Conservation (phyloP, 2,113 vertebrate genomes). For the Epinephelus fuscoguttatus region DNA sequence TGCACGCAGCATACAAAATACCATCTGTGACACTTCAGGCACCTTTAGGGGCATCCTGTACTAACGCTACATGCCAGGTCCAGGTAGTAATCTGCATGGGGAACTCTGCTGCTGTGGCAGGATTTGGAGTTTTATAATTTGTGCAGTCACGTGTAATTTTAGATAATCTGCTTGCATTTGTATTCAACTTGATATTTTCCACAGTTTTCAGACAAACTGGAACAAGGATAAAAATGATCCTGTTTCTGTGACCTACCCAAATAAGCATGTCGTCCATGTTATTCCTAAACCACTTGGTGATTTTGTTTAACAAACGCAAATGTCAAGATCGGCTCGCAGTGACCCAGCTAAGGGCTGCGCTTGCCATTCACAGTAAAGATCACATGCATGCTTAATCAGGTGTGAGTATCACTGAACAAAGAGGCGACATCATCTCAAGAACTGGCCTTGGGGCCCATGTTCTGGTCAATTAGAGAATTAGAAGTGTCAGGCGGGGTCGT, state of each 20-base stretch:
- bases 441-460: slow-evolving; percentile 53
- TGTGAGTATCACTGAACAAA: slow-evolving; percentile 62
- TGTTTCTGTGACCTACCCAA: neutral
- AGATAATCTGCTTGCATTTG: slow-evolving; percentile 5
- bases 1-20: slow-evolving; percentile 56
- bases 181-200: neutral
- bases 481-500: slow-evolving; percentile 50
- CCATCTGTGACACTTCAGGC: slow-evolving; percentile 22
- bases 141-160: neutral
- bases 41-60: slow-evolving; percentile 22
- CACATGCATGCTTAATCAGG: slow-evolving; percentile 69
- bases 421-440: slow-evolving; percentile 59
- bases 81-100: slow-evolving; percentile 13
- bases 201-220: slow-evolving; percentile 11
- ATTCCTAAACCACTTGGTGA: slow-evolving; percentile 34
- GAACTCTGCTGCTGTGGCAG: neutral
- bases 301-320: slow-evolving; percentile 65
- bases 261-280: slow-evolving; percentile 26
- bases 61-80: slow-evolving; percentile 16
- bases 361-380: slow-evolving; percentile 59
- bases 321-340: slow-evolving; percentile 58
- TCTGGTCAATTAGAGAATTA: slow-evolving; percentile 74
- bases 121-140: slow-evolving; percentile 9
- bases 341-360: slow-evolving; percentile 43
- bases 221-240: neutral